Evolutionary conservation across 2,888 invertebrate species (phyloP).

Genomic region (Corythucha ciliata): DNA sequence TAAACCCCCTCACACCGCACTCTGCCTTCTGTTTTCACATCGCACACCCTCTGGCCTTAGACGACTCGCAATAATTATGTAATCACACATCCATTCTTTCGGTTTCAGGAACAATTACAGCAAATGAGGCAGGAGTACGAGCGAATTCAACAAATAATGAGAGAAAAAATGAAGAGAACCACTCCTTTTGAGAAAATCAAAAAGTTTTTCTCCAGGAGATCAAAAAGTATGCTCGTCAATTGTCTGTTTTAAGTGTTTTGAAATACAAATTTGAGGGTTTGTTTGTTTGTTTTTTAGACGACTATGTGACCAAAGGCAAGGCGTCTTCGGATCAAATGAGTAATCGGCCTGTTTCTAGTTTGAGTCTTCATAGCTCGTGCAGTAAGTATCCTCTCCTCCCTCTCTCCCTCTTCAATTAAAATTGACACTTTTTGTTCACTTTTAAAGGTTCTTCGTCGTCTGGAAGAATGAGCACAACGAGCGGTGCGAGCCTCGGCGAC

Average conservation of each 20-base stretch:
- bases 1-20: no score
- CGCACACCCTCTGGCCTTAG: background rate
- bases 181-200: slow-evolving; percentile 71
- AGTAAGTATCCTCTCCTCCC: slow-evolving; percentile 50
- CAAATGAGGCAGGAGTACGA: slow-evolving; percentile 74
- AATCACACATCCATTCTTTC: no score
- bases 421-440: no score
- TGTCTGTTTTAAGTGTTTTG: slow-evolving; percentile 8
- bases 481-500: slow-evolving; percentile 67
- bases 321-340: slow-evolving; percentile 18
- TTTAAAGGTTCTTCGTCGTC: slow-evolving; percentile 62
- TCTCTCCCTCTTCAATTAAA: slow-evolving; percentile 45
- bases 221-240: no score
- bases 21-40: background rate
- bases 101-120: slow-evolving; percentile 65
- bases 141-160: slow-evolving; percentile 67
- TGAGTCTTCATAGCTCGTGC: slow-evolving; percentile 58
- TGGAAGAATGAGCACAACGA: slow-evolving; percentile 69
- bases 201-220: slow-evolving; percentile 57
- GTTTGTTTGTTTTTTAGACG: slow-evolving; percentile 16
- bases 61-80: no score
- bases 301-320: slow-evolving; percentile 20
- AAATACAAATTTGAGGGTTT: background rate
- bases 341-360: slow-evolving; percentile 56
- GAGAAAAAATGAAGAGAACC: slow-evolving; percentile 62